phyloP scores from a whole-genome alignment of 2,888 invertebrate species.

The Chrysodeixis includens region DNA sequence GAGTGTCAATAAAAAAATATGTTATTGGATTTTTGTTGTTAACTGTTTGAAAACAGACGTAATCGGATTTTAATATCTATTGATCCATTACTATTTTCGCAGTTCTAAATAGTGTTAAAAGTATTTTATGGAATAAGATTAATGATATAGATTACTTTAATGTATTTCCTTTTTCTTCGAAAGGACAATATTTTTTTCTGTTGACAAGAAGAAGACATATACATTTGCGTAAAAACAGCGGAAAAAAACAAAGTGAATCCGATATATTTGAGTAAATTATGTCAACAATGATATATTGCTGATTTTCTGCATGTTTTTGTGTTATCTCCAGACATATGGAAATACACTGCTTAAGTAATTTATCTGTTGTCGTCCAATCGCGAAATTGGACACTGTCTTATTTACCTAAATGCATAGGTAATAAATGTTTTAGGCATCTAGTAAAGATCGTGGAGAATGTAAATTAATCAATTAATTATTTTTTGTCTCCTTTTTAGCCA shows the following conservation, averaged over 20 bases:
- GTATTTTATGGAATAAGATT: neutral
- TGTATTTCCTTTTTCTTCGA: neutral
- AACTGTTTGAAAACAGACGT: no score
- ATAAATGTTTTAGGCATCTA: neutral
- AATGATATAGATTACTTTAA: neutral
- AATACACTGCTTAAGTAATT: conserved; percentile 20
- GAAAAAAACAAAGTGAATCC: neutral
- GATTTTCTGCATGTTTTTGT: conserved; percentile 6
- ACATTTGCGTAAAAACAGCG: neutral
- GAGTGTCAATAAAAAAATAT: neutral
- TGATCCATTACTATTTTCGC: no score
- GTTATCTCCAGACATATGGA: conserved; percentile 20
- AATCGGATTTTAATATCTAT: no score
- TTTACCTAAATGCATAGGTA: neutral
- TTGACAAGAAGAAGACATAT: neutral
- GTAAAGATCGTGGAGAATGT: neutral
- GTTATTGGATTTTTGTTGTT: neutral
- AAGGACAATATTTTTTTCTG: neutral
- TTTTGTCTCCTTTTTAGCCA: no score
- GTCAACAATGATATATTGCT: conserved; percentile 24
- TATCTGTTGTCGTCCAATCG: neutral
- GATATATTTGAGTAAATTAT: conserved; percentile 2
- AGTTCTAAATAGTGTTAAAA: no score
- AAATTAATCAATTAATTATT: neutral
- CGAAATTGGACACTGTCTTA: neutral